These are phyloP conservation scores for Chamaea fasciata DNA, from an alignment of 2,113 vertebrate genomes.

Conservation along the genomic window DNA sequence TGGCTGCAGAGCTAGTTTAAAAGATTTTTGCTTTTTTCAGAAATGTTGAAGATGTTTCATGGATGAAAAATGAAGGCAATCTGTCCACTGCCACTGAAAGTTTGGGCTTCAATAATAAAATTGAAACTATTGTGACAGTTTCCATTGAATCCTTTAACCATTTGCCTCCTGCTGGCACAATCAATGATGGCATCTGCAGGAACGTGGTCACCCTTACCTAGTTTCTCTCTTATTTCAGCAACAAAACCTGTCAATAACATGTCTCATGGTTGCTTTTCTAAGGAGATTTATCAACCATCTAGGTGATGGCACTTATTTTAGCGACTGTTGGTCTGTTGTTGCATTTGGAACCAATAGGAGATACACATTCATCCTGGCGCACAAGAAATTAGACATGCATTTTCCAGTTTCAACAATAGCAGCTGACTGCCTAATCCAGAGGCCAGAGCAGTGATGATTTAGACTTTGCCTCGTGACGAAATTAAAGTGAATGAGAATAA, in stretches of 20 bases:
- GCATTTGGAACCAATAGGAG: background rate
- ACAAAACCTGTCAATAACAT: slow-evolving; percentile 69
- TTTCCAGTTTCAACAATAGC: slow-evolving; percentile 42
- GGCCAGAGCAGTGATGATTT: background rate
- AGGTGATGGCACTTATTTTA: slow-evolving; percentile 56
- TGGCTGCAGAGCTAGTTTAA: slow-evolving; percentile 79
- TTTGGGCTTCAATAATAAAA: slow-evolving; percentile 79
- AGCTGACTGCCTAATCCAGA: slow-evolving; percentile 17
- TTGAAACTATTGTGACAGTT: slow-evolving; percentile 85
- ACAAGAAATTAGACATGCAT: slow-evolving; percentile 63
- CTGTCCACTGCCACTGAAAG: slow-evolving; percentile 79
- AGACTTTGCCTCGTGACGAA: background rate
- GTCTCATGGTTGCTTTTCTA: slow-evolving; percentile 64
- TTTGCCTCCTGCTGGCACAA: slow-evolving; percentile 77
- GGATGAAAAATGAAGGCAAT: slow-evolving; percentile 90
- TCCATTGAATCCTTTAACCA: slow-evolving; percentile 78
- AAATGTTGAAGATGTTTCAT: slow-evolving; percentile 80
- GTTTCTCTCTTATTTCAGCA: slow-evolving; percentile 57
- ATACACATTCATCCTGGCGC: slow-evolving; percentile 34
- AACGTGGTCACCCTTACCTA: slow-evolving; percentile 54
- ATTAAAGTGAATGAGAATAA: slow-evolving; percentile 3
- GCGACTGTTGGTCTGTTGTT: slow-evolving; percentile 38
- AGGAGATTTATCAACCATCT: slow-evolving; percentile 66
- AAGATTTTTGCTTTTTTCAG: slow-evolving; percentile 77
- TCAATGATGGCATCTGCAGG: slow-evolving; percentile 71